Evolutionary conservation across 2,113 vertebrate genomes (phyloP).

Genomic region (Lepus americanus): DNA sequence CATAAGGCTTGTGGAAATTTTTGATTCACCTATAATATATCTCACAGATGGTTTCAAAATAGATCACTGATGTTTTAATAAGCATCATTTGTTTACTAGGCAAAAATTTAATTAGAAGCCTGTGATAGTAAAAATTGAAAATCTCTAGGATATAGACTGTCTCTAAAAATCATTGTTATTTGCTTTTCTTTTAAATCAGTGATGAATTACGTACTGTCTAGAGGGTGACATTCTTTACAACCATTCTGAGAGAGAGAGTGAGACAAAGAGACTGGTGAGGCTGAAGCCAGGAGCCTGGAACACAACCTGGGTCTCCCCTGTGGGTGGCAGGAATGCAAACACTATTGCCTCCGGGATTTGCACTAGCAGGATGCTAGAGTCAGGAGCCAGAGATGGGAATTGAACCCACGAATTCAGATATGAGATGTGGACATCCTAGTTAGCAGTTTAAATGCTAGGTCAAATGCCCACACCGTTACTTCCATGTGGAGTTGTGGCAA

Average conservation of each 20-base stretch:
- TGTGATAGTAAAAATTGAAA: background rate
- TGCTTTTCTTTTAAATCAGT: conserved; percentile 28
- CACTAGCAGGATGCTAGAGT: too few relatives aligned
- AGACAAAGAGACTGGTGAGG: too few relatives aligned
- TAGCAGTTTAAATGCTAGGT: too few relatives aligned
- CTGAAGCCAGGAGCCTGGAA: too few relatives aligned
- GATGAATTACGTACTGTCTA: conserved; percentile 9
- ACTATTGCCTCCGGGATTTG: too few relatives aligned
- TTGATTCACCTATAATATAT: background rate
- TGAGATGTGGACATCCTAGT: too few relatives aligned
- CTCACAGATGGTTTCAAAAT: background rate
- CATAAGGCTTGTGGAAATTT: background rate
- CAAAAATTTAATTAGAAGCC: conserved; percentile 56
- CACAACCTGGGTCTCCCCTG: too few relatives aligned
- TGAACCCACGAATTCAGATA: too few relatives aligned
- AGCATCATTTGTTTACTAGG: conserved; percentile 40
- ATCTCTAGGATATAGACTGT: background rate
- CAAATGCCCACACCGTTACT: background rate
- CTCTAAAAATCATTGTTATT: conserved; percentile 42
- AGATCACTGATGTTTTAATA: conserved; percentile 30
- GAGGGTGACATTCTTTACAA: conserved; percentile 31
- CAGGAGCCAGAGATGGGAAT: too few relatives aligned
- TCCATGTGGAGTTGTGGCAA: background rate
- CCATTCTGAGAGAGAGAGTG: background rate
- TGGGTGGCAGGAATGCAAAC: too few relatives aligned